phyloP scores from a whole-genome alignment of 2,888 invertebrate species.

The Elmis aenea region DNA sequence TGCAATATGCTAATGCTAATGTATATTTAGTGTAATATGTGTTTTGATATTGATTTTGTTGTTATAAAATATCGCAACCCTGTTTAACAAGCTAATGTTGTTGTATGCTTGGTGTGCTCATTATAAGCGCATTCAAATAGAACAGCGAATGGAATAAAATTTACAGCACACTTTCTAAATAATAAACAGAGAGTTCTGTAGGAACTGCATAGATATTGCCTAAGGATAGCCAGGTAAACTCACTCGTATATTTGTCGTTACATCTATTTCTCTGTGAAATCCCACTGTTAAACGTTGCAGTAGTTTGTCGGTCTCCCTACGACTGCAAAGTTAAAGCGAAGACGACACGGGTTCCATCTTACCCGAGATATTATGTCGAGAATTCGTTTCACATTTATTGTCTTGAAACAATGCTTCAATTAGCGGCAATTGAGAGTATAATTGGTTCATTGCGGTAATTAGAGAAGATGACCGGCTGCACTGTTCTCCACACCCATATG shows the following conservation, averaged over 20 bases:
- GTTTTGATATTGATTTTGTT: too few relatives aligned
- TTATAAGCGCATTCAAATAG: too few relatives aligned
- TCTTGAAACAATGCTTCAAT: slow-evolving; percentile 34
- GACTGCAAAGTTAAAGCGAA: slow-evolving; percentile 8
- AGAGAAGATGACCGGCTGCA: slow-evolving; percentile 14
- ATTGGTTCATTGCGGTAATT: slow-evolving; percentile 35
- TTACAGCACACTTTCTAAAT: too few relatives aligned
- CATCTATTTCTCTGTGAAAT: not conserved
- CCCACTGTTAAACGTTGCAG: not conserved
- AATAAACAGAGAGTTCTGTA: too few relatives aligned
- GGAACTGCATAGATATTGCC: too few relatives aligned
- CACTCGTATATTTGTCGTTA: not conserved
- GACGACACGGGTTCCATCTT: slow-evolving; percentile 11
- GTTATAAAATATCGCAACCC: too few relatives aligned
- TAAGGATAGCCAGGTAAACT: not conserved
- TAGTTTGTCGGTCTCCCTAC: slow-evolving; percentile 4
- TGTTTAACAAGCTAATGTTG: too few relatives aligned
- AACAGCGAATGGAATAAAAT: too few relatives aligned
- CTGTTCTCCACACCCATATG: slow-evolving; percentile 21
- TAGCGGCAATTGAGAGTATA: slow-evolving; percentile 35
- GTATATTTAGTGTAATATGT: too few relatives aligned
- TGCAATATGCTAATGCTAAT: too few relatives aligned
- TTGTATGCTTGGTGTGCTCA: too few relatives aligned
- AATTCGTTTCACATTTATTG: slow-evolving; percentile 28
- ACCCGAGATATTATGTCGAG: slow-evolving; percentile 23